phyloP scores from a whole-genome alignment of 2,113 vertebrate genomes.

The Podarcis muralis region DNA sequence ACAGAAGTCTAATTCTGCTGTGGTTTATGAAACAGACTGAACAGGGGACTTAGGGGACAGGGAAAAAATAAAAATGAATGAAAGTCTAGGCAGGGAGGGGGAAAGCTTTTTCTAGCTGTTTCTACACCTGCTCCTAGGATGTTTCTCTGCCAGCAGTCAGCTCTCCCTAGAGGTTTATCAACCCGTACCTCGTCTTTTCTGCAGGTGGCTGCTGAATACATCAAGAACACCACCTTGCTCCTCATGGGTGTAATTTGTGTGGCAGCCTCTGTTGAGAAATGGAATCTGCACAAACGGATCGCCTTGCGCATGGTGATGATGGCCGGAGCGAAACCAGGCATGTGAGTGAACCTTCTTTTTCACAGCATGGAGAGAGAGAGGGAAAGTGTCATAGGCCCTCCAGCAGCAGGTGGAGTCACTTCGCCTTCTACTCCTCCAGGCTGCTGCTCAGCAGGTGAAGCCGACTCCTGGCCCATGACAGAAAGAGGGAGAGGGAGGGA shows the following conservation, averaged over 20 bases:
- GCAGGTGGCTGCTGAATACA: conserved; percentile 95
- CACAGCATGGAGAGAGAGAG: background rate
- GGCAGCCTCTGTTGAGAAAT: conserved; percentile 96
- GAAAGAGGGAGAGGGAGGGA: background rate
- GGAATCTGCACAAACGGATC: conserved; percentile 96
- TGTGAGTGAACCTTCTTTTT: conserved; percentile 79
- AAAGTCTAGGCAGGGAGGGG: background rate
- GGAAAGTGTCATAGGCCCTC: no score
- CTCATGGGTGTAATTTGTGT: conserved; percentile 97
- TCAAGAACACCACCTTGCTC: conserved; percentile 96
- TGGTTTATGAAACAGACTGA: background rate
- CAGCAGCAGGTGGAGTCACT: no score
- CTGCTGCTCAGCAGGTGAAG: no score
- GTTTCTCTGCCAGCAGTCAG: background rate
- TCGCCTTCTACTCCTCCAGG: no score
- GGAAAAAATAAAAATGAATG: background rate
- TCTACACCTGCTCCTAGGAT: background rate
- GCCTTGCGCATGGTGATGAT: conserved; percentile 97
- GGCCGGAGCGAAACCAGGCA: conserved; percentile 96
- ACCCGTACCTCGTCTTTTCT: background rate
- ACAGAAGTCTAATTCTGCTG: background rate
- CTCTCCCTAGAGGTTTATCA: background rate
- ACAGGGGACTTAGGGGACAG: background rate
- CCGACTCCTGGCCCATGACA: no score
- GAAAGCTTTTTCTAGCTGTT: conserved; percentile 20